phyloP scores from a whole-genome alignment of 1,140 invertebrate species.

The Drosophila paulistorum region DNA sequence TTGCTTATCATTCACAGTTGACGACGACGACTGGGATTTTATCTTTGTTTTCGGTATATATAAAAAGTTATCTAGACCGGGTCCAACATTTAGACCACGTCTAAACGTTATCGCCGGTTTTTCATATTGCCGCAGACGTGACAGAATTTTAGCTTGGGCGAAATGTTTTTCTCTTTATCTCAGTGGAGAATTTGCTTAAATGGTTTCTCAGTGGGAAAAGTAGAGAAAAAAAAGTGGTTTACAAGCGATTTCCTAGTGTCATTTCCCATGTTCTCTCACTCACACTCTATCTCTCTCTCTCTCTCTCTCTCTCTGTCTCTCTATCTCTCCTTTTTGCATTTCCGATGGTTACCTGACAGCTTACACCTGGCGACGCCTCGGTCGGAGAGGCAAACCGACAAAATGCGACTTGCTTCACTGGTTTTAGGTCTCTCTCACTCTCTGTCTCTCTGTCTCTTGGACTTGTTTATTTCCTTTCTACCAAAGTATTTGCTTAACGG shows the following conservation, averaged over 20 bases:
- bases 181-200: conserved; percentile 11
- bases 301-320: not conserved
- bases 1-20: not conserved
- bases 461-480: conserved; percentile 72
- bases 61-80: conserved; percentile 49
- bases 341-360: conserved; percentile 46
- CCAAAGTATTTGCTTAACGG: conserved; percentile 68
- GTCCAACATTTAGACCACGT: conserved; percentile 67
- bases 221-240: conserved; percentile 52
- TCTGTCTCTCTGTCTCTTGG: conserved; percentile 38
- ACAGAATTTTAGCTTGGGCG: conserved; percentile 71
- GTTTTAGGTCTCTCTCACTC: conserved; percentile 38
- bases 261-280: conserved; percentile 67
- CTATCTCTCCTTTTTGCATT: conserved; percentile 6
- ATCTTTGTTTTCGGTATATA: conserved; percentile 15
- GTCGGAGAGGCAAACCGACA: conserved; percentile 36
- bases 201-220: not conserved
- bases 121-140: conserved; percentile 62
- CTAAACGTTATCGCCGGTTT: conserved; percentile 62
- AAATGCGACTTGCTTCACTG: conserved; percentile 69
- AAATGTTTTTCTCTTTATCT: conserved; percentile 41
- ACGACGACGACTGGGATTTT: not conserved
- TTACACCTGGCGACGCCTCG: conserved; percentile 75
- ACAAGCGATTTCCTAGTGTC: conserved; percentile 80
- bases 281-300: conserved; percentile 9